Conservation (phyloP, 1,140 invertebrate species). For the Cotesia typhae region DNA sequence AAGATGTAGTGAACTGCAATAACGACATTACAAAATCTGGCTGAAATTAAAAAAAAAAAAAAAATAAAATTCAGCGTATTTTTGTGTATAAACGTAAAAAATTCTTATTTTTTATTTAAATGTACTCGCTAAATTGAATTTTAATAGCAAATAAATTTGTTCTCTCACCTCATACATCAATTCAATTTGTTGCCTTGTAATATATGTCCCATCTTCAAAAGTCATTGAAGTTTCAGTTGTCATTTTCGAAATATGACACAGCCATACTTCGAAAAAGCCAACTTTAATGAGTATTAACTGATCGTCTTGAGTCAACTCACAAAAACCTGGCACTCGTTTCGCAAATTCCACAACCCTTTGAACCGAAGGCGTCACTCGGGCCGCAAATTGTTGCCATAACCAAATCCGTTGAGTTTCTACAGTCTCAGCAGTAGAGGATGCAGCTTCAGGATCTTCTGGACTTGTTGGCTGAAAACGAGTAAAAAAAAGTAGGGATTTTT, state of each 20-base stretch:
- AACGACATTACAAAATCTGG: conserved; percentile 77
- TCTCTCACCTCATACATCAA: conserved; percentile 92
- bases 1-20: conserved; percentile 80
- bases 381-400: conserved; percentile 81
- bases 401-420: conserved; percentile 76
- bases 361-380: conserved; percentile 83
- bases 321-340: conserved; percentile 90
- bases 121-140: too few species aligned
- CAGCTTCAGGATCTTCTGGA: conserved; percentile 67
- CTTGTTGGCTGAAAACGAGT: conserved; percentile 59
- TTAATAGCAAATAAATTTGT: not conserved
- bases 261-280: conserved; percentile 97
- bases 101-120: too few species aligned
- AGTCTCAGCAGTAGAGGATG: conserved; percentile 74
- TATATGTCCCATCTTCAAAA: conserved; percentile 91
- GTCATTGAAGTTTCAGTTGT: conserved; percentile 84
- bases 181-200: conserved; percentile 86
- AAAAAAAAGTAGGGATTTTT: conserved; percentile 35
- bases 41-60: conserved; percentile 56
- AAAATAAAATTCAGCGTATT: too few species aligned
- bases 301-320: conserved; percentile 87
- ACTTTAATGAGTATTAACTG: conserved; percentile 94
- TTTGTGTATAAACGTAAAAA: too few species aligned
- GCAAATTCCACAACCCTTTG: conserved; percentile 94
- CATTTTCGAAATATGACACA: conserved; percentile 85